Evolutionary conservation across 1,140 invertebrate species (phyloP).

Genomic region (Trichogramma pretiosum): DNA sequence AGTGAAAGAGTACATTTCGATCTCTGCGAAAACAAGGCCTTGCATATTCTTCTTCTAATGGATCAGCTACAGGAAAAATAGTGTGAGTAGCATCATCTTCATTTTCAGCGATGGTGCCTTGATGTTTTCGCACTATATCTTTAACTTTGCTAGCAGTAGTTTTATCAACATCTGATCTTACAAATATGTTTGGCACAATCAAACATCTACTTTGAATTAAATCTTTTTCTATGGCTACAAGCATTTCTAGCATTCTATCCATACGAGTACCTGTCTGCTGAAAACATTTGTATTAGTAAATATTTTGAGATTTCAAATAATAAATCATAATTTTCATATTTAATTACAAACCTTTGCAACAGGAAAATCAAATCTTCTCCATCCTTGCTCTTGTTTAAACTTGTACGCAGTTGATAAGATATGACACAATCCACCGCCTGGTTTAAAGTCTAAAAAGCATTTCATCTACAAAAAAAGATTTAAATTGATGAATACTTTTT

Average conservation of each 20-base stretch:
- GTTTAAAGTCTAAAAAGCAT: constrained; percentile 92
- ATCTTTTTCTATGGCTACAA: constrained; percentile 82
- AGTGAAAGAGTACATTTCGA: constrained; percentile 77
- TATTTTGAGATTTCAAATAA: not conserved
- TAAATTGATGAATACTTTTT: constrained; percentile 5
- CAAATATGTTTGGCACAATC: constrained; percentile 68
- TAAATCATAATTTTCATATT: constrained; percentile 1
- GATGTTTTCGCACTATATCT: constrained; percentile 81
- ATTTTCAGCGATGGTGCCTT: constrained; percentile 71
- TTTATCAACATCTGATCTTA: constrained; percentile 82
- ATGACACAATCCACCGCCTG: constrained; percentile 83
- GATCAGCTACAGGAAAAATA: constrained; percentile 74
- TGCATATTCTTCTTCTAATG: constrained; percentile 84
- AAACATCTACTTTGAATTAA: constrained; percentile 75
- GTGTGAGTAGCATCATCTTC: constrained; percentile 88
- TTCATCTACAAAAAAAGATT: constrained; percentile 60
- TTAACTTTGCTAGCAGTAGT: constrained; percentile 68
- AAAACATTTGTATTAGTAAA: constrained; percentile 10
- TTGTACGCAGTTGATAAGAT: constrained; percentile 89
- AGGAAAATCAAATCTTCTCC: constrained; percentile 85
- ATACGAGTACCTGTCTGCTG: constrained; percentile 76
- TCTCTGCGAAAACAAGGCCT: constrained; percentile 78
- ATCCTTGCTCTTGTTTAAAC: constrained; percentile 92
- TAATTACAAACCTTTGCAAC: constrained; percentile 58
- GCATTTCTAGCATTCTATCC: constrained; percentile 90